Conservation (phyloP, 2,113 vertebrate species). For the Excalfactoria chinensis region DNA sequence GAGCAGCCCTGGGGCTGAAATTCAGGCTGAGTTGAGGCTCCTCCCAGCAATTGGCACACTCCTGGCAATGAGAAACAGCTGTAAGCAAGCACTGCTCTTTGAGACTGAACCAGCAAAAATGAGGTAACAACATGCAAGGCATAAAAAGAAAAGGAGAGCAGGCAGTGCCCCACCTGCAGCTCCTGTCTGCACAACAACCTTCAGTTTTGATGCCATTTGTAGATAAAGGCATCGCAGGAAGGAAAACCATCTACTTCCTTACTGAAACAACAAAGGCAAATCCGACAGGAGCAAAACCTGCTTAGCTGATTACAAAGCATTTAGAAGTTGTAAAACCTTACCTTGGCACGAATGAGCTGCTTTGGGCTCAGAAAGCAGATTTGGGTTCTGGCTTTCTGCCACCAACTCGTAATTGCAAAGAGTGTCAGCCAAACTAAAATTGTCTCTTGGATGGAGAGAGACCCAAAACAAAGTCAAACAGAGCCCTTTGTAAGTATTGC, state of each 20-base stretch:
- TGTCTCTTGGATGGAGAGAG: background rate
- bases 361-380: background rate
- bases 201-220: background rate
- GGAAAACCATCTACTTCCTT: background rate
- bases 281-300: background rate
- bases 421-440: background rate
- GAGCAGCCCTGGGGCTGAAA: background rate
- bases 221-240: background rate
- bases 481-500: background rate
- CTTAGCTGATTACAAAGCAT: background rate
- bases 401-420: background rate
- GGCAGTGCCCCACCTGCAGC: background rate
- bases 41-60: fast-evolving
- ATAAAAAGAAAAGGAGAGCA: background rate
- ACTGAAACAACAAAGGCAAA: background rate
- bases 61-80: background rate
- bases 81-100: too few relatives aligned
- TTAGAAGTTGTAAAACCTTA: background rate
- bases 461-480: background rate
- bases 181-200: background rate
- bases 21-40: background rate
- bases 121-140: fast-evolving
- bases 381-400: background rate
- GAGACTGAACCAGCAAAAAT: background rate
- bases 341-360: background rate